Evolutionary conservation across 1,140 invertebrate genomes (phyloP), one percentile per base, ranked within the genome.

Genomic region (Tyrophagus putrescentiae): DNA sequence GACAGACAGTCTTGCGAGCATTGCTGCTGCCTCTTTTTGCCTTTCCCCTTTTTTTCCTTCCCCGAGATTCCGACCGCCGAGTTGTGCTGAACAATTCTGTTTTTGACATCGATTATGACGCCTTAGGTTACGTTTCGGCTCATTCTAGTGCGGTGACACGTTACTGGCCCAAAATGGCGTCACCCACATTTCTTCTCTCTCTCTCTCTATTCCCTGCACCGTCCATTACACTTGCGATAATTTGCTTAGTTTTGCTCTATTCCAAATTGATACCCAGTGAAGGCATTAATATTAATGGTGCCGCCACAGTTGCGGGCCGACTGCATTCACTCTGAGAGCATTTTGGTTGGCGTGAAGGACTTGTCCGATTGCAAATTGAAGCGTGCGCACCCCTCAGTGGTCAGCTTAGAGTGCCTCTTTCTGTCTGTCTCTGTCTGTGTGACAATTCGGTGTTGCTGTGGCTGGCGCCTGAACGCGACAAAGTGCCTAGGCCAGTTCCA

Each of bases 141-240:
- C 11, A 11, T 21, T 11, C 11, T 23, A 27, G n/a, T 11, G 11
- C 13, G 23, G 23, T 50, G 13, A 27, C 13, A 23, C 48, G 23
- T 50, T 50, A 39, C 13, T 16, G n/a, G n/a, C 13, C 48, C 13
- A 11, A 23, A 50, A 11, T 50, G 23, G 48, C 13, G 21, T 57
- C 53, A 11, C 29, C 31, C 9, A 11, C 13, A 11, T 27, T 50
- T 11, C 33, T 11, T 23, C 48, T 50, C 48, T 50, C 48, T 50
- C 48, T 50, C 48, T 50, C 48, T 50, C 48, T 50, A n/a, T 52
- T 23, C 11, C 36, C 31, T 23, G 41, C 53, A 11, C 53, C 23
- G 11, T 57, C 53, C 23, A 11, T 41, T 48, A 11, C 36, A 57
- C 9, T 11, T 45, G 21, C 53, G 11, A 52, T 52, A 13, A 57